Conservation (phyloP, 2,113 vertebrate genomes). For the Sarotherodon lohbergeri region DNA sequence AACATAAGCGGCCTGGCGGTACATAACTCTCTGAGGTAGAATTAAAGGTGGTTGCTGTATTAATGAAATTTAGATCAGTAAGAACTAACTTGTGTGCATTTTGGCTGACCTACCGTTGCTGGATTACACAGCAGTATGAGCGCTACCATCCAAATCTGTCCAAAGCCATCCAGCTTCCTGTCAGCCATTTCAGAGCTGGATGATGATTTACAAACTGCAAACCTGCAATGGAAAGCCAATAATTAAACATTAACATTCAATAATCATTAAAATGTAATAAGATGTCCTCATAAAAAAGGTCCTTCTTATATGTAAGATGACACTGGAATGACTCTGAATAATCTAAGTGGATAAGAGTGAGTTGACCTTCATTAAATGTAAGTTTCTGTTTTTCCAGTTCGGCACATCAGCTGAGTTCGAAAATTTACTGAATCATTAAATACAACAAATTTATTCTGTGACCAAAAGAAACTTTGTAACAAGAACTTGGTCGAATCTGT, state of each 20-base stretch:
- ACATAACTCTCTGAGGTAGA: background rate
- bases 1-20: background rate
- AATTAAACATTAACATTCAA: background rate
- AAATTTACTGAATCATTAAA: background rate
- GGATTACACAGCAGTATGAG: constrained; percentile 70
- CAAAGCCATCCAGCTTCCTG: constrained; percentile 60
- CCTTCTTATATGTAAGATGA: background rate
- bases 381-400: background rate
- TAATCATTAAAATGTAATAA: background rate
- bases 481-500: background rate
- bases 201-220: background rate
- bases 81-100: background rate
- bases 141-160: constrained; percentile 37
- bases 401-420: background rate
- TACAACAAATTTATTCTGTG: background rate
- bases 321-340: background rate
- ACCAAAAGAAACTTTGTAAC: background rate
- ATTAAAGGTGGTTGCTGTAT: background rate
- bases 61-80: background rate
- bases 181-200: constrained; percentile 21
- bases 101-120: constrained; percentile 68
- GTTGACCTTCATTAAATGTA: background rate
- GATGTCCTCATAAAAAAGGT: background rate
- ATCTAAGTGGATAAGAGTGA: background rate
- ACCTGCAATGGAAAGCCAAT: constrained; percentile 48